Evolutionary conservation across 2,888 invertebrate genomes (phyloP).

Genomic region (Dorcus parallelipipedus): DNA sequence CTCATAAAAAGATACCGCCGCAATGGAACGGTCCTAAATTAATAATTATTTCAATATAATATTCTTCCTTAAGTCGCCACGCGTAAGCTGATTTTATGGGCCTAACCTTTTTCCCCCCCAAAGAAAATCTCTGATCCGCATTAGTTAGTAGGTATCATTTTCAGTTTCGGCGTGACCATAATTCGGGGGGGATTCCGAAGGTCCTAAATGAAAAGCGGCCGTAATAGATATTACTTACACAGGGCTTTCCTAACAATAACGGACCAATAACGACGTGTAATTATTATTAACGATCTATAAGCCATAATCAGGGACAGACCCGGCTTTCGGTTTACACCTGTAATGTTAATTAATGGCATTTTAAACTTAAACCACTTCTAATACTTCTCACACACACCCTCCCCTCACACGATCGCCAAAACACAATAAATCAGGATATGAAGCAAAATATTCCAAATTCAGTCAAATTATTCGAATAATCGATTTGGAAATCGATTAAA

Average conservation of each 20-base stretch:
- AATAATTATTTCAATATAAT: too few relatives aligned
- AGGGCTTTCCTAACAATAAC: neutral
- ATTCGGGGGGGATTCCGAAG: neutral
- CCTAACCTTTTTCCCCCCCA: too few relatives aligned
- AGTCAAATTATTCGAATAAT: too few relatives aligned
- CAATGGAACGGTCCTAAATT: too few relatives aligned
- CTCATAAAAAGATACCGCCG: too few relatives aligned
- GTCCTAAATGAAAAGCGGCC: neutral
- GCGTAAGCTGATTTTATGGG: too few relatives aligned
- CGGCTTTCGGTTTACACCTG: neutral
- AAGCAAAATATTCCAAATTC: too few relatives aligned
- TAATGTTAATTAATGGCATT: neutral
- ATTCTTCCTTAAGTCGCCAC: too few relatives aligned
- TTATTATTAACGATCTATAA: conserved; percentile 5
- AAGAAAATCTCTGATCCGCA: too few relatives aligned
- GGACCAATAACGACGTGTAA: neutral
- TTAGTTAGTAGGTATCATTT: too few relatives aligned
- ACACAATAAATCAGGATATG: too few relatives aligned
- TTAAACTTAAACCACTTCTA: neutral
- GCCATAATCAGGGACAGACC: neutral
- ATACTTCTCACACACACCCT: neutral
- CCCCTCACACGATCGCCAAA: neutral
- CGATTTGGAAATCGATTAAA: too few relatives aligned
- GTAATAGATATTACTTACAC: conserved; percentile 2
- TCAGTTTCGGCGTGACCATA: neutral